Conservation (phyloP, 2,113 vertebrate genomes). For the Anarhynchus alexandrinus region DNA sequence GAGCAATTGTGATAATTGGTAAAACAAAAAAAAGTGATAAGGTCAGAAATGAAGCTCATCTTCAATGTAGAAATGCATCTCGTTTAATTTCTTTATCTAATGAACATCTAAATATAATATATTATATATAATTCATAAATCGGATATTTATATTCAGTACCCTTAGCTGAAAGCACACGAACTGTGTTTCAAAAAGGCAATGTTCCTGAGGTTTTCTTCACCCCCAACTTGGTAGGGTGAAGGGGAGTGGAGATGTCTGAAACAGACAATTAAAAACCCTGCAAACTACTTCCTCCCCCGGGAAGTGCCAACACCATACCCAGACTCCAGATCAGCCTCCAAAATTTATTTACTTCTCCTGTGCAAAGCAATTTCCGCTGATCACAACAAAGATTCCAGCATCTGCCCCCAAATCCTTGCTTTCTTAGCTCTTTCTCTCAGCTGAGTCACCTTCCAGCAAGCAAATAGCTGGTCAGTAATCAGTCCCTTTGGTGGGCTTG, state of each 20-base stretch:
- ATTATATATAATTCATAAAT: neutral
- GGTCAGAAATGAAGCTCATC: neutral
- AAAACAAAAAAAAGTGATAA: neutral
- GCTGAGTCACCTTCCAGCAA: neutral
- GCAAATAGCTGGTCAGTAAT: neutral
- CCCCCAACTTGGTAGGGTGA: neutral
- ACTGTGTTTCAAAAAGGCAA: fast-evolving
- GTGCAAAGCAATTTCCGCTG: neutral
- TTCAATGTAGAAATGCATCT: neutral
- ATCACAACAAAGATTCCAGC: neutral
- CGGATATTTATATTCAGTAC: neutral
- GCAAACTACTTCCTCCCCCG: fast-evolving
- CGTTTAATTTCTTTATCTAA: neutral
- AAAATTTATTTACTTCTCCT: neutral
- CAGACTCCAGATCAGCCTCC: neutral
- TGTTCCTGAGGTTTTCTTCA: neutral
- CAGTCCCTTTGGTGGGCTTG: neutral
- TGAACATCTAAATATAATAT: neutral
- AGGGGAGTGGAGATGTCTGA: neutral
- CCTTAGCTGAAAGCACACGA: neutral
- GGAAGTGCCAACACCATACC: neutral
- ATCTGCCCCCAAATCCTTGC: neutral
- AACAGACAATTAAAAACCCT: neutral
- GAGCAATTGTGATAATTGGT: neutral
- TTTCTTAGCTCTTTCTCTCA: neutral